A percentile compares a stretch with the other conserved stretches of the same genome.
Conservation (phyloP, 2,113 vertebrate species). For the Procavia capensis region DNA sequence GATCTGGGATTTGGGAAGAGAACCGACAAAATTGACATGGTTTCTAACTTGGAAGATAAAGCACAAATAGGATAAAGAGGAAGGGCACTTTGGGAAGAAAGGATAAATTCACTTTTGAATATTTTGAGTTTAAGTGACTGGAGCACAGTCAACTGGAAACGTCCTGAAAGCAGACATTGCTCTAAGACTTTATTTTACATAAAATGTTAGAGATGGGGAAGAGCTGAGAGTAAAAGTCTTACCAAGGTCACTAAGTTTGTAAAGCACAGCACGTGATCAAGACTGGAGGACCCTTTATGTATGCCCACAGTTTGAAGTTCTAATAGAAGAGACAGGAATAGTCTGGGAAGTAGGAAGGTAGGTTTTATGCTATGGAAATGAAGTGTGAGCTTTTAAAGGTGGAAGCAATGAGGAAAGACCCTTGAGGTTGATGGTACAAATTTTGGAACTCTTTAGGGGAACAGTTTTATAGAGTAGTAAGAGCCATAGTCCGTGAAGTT, state of each 20-base stretch:
- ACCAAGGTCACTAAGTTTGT: not conserved
- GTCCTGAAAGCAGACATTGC: conserved; percentile 1
- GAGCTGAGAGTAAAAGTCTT: not conserved
- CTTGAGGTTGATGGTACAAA: not conserved
- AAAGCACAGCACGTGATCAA: not conserved
- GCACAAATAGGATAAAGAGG: not conserved
- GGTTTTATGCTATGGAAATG: not conserved
- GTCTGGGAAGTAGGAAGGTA: not conserved
- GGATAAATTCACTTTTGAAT: conserved; percentile 25
- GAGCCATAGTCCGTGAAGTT: not conserved
- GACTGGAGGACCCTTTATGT: conserved; percentile 2
- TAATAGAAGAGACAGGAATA: not conserved
- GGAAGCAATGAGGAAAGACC: not conserved
- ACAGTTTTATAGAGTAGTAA: not conserved
- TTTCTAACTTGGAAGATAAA: not conserved
- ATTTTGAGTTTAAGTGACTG: conserved; percentile 42
- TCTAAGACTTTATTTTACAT: not conserved
- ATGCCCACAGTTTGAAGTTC: not conserved
- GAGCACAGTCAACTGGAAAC: conserved; percentile 17
- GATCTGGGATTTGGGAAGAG: not conserved
- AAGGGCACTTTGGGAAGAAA: not conserved
- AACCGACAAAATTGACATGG: not conserved
- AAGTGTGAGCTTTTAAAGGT: conserved; percentile 1
- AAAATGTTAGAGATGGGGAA: conserved; percentile 11
- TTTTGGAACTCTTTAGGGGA: not conserved